These are phyloP conservation scores for Luffia ferchaultella DNA, from an alignment of 2,888 invertebrate genomes.

Conservation along the genomic window DNA sequence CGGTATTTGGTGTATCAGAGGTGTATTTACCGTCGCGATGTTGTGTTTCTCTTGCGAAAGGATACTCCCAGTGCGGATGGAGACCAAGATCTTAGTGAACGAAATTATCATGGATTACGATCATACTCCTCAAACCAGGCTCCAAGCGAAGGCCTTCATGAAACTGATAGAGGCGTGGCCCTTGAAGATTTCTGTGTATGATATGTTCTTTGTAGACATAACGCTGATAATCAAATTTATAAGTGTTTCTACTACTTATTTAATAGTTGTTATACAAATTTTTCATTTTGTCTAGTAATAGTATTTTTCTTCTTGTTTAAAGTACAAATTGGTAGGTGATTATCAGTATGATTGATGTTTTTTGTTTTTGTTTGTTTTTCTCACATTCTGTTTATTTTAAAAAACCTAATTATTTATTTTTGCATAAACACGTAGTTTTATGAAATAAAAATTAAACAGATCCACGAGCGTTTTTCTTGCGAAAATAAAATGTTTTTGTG, in stretches of 20 bases:
- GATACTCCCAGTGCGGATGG: slow-evolving; percentile 5
- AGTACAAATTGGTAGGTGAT: no score
- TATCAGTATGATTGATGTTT: no score
- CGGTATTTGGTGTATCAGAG: slow-evolving; percentile 8
- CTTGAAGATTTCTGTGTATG: slow-evolving; percentile 29
- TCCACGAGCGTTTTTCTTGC: no score
- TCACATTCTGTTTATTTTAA: no score
- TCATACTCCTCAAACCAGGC: slow-evolving; percentile 5
- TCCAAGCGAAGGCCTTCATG: slow-evolving; percentile 13
- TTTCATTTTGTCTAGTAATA: slow-evolving; percentile 11
- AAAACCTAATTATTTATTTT: no score
- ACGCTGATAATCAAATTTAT: slow-evolving; percentile 42
- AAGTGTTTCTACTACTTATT: slow-evolving; percentile 41
- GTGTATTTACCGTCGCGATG: slow-evolving; percentile 4
- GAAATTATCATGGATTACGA: slow-evolving; percentile 14
- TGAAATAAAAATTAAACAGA: no score
- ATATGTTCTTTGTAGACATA: slow-evolving; percentile 42
- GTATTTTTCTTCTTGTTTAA: no score
- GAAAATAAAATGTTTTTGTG: no score
- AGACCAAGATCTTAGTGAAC: slow-evolving; percentile 11
- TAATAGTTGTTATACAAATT: slow-evolving; percentile 43
- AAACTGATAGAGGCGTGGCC: slow-evolving; percentile 12
- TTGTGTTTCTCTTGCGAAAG: slow-evolving; percentile 11
- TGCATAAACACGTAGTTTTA: no score
- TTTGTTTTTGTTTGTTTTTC: no score